Percentiles rank a stretch among this genome's conserved stretches.
Conservation (phyloP, 37 sponge, comb jelly and placozoan species). For the Petrosia ficiformis region DNA sequence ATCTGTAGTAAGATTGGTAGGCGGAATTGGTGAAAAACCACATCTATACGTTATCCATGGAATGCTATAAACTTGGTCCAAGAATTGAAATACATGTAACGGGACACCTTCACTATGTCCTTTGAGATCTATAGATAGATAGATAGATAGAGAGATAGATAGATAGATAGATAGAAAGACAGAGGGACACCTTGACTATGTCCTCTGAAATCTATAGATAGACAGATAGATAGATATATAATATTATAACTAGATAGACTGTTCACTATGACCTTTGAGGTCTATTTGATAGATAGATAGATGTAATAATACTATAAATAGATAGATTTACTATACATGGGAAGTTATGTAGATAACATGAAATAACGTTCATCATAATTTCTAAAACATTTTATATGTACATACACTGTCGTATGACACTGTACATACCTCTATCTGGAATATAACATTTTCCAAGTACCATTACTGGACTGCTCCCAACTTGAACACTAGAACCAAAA, state of each 20-base stretch:
- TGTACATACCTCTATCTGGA: neutral
- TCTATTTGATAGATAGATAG: too few species aligned
- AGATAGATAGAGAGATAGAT: neutral
- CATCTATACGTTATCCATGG: conserved; percentile 84
- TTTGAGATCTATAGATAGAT: neutral
- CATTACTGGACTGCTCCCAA: conserved; percentile 30
- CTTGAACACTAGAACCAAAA: conserved; percentile 40
- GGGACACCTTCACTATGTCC: conserved; percentile 46
- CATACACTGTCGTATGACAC: too few species aligned
- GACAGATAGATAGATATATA: neutral
- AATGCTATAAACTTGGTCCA: conserved; percentile 62
- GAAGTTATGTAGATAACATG: neutral
- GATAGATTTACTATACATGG: too few species aligned
- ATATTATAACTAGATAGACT: too few species aligned
- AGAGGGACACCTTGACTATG: conserved; percentile 43
- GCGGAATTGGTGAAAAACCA: conserved; percentile 67
- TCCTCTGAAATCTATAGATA: neutral
- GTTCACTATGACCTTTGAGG: too few species aligned
- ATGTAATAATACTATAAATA: too few species aligned
- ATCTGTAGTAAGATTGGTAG: conserved; percentile 81
- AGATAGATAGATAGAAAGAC: conserved; percentile 52
- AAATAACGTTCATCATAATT: too few species aligned
- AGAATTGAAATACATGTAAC: conserved; percentile 53
- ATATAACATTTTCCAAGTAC: conserved; percentile 53
- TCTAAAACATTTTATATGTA: too few species aligned